A percentile compares a stretch with the other conserved stretches of the same genome.
phyloP scores from a whole-genome alignment of 2,888 invertebrate genomes.

The Lissocephala sabroskyi region DNA sequence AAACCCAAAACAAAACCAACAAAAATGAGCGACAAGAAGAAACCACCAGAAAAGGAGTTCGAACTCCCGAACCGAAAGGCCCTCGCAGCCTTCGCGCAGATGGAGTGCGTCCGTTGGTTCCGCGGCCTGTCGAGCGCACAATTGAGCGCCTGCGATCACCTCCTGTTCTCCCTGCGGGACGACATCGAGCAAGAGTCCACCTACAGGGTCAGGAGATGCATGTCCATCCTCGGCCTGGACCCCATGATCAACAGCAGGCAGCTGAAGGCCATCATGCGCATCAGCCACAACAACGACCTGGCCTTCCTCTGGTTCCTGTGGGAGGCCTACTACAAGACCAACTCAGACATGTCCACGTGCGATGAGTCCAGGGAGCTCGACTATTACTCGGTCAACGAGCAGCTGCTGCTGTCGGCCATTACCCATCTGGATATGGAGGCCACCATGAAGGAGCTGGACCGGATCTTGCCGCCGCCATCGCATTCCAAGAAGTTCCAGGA shows the following conservation, averaged over 20 bases:
- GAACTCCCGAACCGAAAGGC: no score
- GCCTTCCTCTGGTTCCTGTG: constrained; percentile 70
- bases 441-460: constrained; percentile 67
- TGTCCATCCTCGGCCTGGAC: constrained; percentile 46
- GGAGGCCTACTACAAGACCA: constrained; percentile 58
- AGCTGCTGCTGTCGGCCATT: constrained; percentile 65
- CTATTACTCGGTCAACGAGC: constrained; percentile 59
- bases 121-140: constrained; percentile 62
- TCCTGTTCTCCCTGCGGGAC: constrained; percentile 58
- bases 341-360: background rate
- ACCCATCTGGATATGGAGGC: constrained; percentile 67
- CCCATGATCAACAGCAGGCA: constrained; percentile 41
- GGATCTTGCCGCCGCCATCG: constrained; percentile 51
- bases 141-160: constrained; percentile 40
- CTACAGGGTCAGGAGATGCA: constrained; percentile 42
- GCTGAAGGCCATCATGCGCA: constrained; percentile 41
- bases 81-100: background rate
- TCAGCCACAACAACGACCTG: constrained; percentile 67
- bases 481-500: constrained; percentile 25
- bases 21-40: no score
- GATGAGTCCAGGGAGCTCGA: background rate
- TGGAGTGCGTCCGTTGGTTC: constrained; percentile 51
- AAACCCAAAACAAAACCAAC: no score
- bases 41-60: no score
- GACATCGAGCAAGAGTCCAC: constrained; percentile 62